Conservation (phyloP, 64 coral and sea anemone species). For the Pocillopora verrucosa region DNA sequence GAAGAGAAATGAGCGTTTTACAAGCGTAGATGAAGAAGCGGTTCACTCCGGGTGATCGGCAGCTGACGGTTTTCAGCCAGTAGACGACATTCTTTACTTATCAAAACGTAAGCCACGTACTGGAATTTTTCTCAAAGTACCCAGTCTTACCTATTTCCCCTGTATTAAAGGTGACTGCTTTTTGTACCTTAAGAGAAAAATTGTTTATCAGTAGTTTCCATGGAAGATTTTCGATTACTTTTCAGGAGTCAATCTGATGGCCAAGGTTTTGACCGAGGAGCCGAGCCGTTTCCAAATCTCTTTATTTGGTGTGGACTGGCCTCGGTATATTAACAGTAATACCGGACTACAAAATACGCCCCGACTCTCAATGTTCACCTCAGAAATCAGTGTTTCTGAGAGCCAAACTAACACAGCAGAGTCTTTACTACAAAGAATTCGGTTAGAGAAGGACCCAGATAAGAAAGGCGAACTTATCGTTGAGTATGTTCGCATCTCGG, state of each 20-base stretch:
- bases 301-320: conserved; percentile 28
- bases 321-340: conserved; percentile 13
- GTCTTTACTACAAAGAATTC: conserved; percentile 40
- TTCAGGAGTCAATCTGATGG: conserved; percentile 20
- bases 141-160: no score
- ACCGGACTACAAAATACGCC: not conserved
- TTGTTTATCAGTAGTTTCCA: not conserved
- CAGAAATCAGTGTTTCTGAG: not conserved
- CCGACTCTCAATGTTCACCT: not conserved
- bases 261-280: conserved; percentile 8
- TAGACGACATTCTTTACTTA: no score
- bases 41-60: no score
- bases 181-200: no score
- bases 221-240: not conserved
- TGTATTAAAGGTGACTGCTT: no score
- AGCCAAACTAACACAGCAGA: not conserved
- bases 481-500: conserved; percentile 16
- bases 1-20: no score
- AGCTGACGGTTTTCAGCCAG: no score
- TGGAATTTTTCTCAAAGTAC: no score
- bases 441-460: conserved; percentile 35
- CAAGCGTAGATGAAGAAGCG: no score
- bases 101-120: no score
- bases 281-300: conserved; percentile 17
- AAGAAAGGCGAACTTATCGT: conserved; percentile 38